Conservation (phyloP, 2,113 vertebrate species). For the Scalopus aquaticus region DNA sequence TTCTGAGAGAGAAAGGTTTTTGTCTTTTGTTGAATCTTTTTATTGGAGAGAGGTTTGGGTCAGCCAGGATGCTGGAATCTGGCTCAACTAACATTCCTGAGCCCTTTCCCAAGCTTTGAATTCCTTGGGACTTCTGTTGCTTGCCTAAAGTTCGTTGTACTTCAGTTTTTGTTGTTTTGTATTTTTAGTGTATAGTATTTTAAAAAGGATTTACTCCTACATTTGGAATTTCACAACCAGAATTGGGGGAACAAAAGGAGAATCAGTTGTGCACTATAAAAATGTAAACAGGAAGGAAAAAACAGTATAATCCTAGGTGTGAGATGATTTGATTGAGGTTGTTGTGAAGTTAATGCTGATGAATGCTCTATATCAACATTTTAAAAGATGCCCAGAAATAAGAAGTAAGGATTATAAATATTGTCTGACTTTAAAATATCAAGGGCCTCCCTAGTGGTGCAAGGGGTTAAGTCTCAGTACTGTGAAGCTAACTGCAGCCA, state of each 20-base stretch:
- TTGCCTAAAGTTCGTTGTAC: neutral
- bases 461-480: too few species aligned
- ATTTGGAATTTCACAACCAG: constrained; percentile 24
- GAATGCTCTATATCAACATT: neutral
- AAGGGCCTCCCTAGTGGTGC: too few species aligned
- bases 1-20: neutral
- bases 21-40: neutral
- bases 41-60: neutral
- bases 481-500: too few species aligned
- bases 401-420: neutral
- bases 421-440: neutral
- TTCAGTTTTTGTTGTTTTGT: neutral
- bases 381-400: neutral
- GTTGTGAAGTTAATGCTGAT: constrained; percentile 4
- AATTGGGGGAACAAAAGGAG: constrained; percentile 34
- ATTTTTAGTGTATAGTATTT: neutral
- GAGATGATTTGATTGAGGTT: constrained; percentile 14
- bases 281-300: constrained; percentile 16
- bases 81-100: neutral
- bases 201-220: neutral
- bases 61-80: neutral
- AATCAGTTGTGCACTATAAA: neutral
- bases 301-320: neutral
- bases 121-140: neutral
- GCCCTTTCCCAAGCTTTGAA: neutral